A percentile compares a stretch with the other conserved stretches of the same genome.
Conservation (phyloP, 2,113 vertebrate genomes). For the Upupa epops region DNA sequence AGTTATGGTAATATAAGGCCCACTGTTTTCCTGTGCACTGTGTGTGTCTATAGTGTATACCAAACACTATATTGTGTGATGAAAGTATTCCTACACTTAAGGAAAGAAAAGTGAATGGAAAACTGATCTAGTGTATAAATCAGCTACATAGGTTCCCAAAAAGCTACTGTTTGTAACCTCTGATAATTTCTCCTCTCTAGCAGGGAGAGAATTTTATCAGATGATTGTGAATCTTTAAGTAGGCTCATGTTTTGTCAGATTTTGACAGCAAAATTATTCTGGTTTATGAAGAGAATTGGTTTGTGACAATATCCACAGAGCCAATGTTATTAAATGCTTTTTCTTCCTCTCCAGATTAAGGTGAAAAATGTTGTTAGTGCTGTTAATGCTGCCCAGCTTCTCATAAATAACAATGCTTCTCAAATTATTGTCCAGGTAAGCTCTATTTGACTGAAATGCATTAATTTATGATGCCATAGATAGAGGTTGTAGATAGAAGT, state of each 20-base stretch:
- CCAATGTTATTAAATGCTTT: not conserved
- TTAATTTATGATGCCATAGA: not conserved
- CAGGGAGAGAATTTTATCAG: not conserved
- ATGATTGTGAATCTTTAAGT: not conserved
- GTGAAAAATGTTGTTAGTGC: slow-evolving; percentile 74
- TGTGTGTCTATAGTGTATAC: not conserved
- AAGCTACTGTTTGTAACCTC: not conserved
- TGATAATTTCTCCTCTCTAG: not conserved
- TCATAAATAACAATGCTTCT: slow-evolving; percentile 83
- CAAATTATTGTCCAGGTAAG: slow-evolving; percentile 81
- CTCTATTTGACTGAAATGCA: not conserved
- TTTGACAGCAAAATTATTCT: not conserved
- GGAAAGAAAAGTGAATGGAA: not conserved
- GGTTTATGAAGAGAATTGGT: not conserved
- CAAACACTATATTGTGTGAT: not conserved
- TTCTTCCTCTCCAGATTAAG: slow-evolving; percentile 76
- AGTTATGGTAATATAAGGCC: not conserved
- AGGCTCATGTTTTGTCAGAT: not conserved
- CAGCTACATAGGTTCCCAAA: not conserved
- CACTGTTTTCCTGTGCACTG: not conserved
- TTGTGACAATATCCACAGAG: not conserved
- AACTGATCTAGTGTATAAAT: not conserved
- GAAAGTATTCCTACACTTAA: not conserved
- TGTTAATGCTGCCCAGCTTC: slow-evolving; percentile 83
- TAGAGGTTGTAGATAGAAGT: not conserved